Base-by-base conservation (phyloP, 2,888 invertebrate genomes). In the Cheilosia vernalis region DNA sequence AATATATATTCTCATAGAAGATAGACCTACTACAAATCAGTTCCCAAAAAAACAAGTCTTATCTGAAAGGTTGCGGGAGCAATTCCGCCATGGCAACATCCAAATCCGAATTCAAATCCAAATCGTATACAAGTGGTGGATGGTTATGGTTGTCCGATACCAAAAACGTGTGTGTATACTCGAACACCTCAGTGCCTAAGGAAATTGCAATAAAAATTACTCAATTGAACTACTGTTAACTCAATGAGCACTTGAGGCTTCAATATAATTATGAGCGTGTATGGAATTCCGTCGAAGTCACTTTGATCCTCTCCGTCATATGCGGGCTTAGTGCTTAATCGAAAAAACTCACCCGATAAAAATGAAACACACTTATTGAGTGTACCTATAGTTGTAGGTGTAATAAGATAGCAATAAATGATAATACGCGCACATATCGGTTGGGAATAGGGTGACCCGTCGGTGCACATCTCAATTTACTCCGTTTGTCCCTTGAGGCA, bases 161-260 rank as follows among this genome's bases (percentile, higher is more conserved):
- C 42, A 33, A 49, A 55, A 44, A 33, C 51, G 37, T 27, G 44
- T 56, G 40, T 9, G 19, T 10, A 49, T 21, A 21, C 51, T 7
- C 13, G 21, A 13, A 7, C 51, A 51, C 60, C 51, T 78, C 40
- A 66, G 60, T 80, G 60, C 49, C 80, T 61, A 64, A 80, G 84
- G 84, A 80, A 80, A 80, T 80, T 70, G 84, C 84, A 80, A 84
- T 84, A 84, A 84, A 84, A 76, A 69, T 84, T 80, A 84, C 84
- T 84, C 80, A 84, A 84, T 80, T 74, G 80, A 84, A 84, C 84
- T 84, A 84, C 84, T 84, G 84, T 84, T 84, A 84, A 74, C 80
- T 80, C 70, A 80, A 76, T 70, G 74, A 84, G 74, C 74, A 84
- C 84, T 84, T 80, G 84, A 80, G 55, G 69, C 69, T 70, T 60